Conservation (phyloP, 2,797 vertebrate genomes). For the Sarcoramphus papa region DNA sequence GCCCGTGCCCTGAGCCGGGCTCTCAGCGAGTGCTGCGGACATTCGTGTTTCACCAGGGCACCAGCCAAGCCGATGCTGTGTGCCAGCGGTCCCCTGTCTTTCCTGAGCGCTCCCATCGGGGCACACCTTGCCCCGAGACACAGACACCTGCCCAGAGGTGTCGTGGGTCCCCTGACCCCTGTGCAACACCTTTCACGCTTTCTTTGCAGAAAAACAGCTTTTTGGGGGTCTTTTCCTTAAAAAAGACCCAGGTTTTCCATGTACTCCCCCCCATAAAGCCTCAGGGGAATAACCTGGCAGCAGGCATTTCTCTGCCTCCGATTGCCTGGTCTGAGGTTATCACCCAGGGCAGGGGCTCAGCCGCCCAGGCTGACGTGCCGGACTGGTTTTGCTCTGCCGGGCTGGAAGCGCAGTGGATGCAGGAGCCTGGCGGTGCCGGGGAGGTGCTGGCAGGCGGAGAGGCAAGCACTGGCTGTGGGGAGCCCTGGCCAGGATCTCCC, state of each 20-base stretch:
- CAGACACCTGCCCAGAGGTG: fast-evolving
- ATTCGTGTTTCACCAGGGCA: neutral
- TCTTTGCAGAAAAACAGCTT: neutral
- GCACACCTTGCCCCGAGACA: neutral
- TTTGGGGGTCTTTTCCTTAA: neutral
- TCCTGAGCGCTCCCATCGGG: fast-evolving
- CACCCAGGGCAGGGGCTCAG: neutral
- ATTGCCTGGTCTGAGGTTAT: neutral
- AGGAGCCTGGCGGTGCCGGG: neutral
- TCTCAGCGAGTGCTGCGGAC: neutral
- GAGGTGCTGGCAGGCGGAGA: neutral
- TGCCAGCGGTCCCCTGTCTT: neutral
- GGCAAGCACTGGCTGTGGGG: neutral
- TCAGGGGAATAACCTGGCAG: neutral
- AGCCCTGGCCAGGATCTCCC: neutral
- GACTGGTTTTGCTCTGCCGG: fast-evolving
- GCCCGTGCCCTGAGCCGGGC: fast-evolving
- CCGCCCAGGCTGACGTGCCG: neutral
- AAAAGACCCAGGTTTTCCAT: neutral
- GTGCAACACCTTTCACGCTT: neutral
- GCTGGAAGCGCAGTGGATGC: fast-evolving
- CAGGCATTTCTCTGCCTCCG: neutral
- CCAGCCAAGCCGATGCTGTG: fast-evolving
- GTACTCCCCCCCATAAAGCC: fast-evolving
- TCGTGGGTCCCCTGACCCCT: neutral